Base-by-base conservation (phyloP, 2,888 invertebrate species). In the Podabrus alpinus region DNA sequence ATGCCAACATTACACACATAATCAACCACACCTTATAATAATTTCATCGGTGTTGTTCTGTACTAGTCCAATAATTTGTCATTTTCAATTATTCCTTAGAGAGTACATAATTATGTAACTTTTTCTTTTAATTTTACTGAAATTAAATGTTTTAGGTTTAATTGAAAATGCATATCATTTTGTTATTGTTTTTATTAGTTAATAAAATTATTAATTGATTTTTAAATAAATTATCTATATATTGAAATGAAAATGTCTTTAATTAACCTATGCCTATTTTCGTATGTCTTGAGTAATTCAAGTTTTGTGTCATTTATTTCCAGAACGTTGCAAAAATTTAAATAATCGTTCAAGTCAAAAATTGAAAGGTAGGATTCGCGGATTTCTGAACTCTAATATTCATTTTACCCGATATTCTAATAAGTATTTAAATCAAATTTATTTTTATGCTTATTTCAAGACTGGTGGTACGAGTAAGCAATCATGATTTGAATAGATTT, bases 1-100 rank as follows among this genome's bases (percentile, higher is more conserved):
- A 13, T 45, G 45, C 45, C 45, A 45, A n/a, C 45, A 45, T 45
- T 45, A 45, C 45, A 45, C 45, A 45, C 45, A 45, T 66, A 67
- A 19, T 70, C 59, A 45, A 45, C 45, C 45, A 45, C 45, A 45
- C 15, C 62, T 60, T 45, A 45, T 45, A 45, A 45, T 45, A n/a
- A n/a, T 45, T 45, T 45, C 45, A 64, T 83, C 83, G 84, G 83
- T 85, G 85, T 85, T 84, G 84, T 83, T 81, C 79, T 83, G 82
- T 84, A 81, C 85, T 85, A 85, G 85, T 85, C 85, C 84, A 82
- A 80, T 83, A 25, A 24, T 69, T 66, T 76, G 62, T 25, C 21
- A 69, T 69, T 76, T 69, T 76, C 75, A 69, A 76, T 71, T 75
- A 59, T 66, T 66, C 45, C 68, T 62, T 69, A 45, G 59, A 62